Percentiles rank a stretch among this genome's conserved stretches.
These are phyloP conservation scores for Formicarius rufipectus DNA, from an alignment of 2,113 vertebrate genomes.

Conservation along the genomic window DNA sequence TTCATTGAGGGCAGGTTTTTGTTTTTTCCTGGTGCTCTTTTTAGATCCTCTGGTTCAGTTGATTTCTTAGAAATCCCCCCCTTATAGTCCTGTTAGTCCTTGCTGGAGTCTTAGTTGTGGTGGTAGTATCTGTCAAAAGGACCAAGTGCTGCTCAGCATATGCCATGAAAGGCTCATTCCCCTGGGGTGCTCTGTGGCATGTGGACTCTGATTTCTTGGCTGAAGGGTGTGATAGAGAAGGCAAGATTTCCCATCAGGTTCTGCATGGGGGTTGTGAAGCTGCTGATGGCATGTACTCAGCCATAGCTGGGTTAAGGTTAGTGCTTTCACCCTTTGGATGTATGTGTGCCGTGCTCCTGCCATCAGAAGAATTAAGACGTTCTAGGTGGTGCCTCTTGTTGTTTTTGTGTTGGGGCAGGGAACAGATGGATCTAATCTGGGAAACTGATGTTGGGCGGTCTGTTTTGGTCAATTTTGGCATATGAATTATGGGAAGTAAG, in stretches of 20 bases:
- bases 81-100: not conserved
- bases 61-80: not conserved
- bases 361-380: not conserved
- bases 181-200: not conserved
- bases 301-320: not conserved
- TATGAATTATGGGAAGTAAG: not conserved
- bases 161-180: fast-evolving
- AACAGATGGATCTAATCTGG: not conserved
- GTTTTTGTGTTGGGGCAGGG: not conserved
- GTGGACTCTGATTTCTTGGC: not conserved
- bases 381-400: not conserved
- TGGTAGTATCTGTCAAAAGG: not conserved
- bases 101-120: not conserved
- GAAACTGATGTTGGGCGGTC: not conserved
- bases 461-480: not conserved
- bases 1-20: not conserved
- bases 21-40: not conserved
- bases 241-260: not conserved
- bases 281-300: not conserved
- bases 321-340: not conserved
- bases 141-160: not conserved
- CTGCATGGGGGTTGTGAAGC: not conserved
- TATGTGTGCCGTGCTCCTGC: not conserved
- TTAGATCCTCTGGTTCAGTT: not conserved
- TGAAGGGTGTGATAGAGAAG: not conserved